A percentile compares a stretch with the other conserved stretches of the same genome.
phyloP scores from a whole-genome alignment of 2,888 invertebrate genomes.

The Serrognathus titanus region DNA sequence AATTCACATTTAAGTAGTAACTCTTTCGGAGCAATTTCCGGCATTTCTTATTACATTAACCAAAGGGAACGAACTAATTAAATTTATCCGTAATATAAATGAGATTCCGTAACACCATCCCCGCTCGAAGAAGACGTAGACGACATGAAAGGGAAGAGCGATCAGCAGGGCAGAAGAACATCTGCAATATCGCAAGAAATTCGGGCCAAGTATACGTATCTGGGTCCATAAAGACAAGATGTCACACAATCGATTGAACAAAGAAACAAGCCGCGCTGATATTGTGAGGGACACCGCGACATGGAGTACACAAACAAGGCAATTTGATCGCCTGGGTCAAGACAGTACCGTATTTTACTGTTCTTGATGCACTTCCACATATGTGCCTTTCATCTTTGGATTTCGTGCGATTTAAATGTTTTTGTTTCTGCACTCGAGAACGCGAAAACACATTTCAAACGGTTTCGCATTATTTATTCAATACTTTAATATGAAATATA shows the following conservation, averaged over 20 bases:
- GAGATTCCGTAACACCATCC: slow-evolving; percentile 5
- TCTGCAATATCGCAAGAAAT: slow-evolving; percentile 40
- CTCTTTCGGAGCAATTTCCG: too few relatives aligned
- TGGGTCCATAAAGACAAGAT: slow-evolving; percentile 48
- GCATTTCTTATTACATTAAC: background rate
- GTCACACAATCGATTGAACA: slow-evolving; percentile 49
- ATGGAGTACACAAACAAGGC: slow-evolving; percentile 44
- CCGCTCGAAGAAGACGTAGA: slow-evolving; percentile 12
- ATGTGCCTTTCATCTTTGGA: too few relatives aligned
- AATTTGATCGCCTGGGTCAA: slow-evolving; percentile 38
- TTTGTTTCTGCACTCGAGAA: too few relatives aligned
- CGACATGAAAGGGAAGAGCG: slow-evolving; percentile 21
- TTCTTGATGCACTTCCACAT: too few relatives aligned
- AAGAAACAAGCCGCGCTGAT: slow-evolving; percentile 43
- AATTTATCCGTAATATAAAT: slow-evolving; percentile 11
- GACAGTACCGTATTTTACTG: slow-evolving; percentile 15
- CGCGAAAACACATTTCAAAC: too few relatives aligned
- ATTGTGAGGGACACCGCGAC: slow-evolving; percentile 35
- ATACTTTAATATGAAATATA: too few relatives aligned
- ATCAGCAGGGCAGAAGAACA: slow-evolving; percentile 28
- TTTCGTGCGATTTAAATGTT: too few relatives aligned
- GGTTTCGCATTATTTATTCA: too few relatives aligned
- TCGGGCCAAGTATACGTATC: slow-evolving; percentile 38
- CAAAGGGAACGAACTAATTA: slow-evolving; percentile 16
- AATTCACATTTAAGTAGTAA: too few relatives aligned